Evolutionary conservation across 2,113 vertebrate genomes (phyloP).

Genomic region (Misgurnus anguillicaudatus): DNA sequence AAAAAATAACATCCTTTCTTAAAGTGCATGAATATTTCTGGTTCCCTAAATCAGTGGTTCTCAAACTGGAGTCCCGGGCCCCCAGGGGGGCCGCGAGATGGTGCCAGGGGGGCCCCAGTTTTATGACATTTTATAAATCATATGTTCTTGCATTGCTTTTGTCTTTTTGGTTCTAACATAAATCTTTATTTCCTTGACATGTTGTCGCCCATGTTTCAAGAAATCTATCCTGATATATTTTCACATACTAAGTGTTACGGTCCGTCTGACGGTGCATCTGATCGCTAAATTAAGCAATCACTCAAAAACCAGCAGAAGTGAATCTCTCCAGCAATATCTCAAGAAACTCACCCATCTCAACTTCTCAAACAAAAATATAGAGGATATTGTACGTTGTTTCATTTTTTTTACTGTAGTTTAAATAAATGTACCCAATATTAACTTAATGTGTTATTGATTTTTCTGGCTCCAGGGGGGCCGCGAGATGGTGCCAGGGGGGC

Average conservation of each 20-base stretch:
- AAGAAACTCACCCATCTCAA: slow-evolving; percentile 90
- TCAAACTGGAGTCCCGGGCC: too few species aligned
- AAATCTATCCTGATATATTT: not conserved
- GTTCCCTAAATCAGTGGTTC: too few species aligned
- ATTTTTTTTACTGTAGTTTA: too few species aligned
- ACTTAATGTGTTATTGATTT: not conserved
- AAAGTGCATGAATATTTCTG: too few species aligned
- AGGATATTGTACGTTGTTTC: slow-evolving; percentile 83
- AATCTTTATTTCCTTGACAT: slow-evolving; percentile 12
- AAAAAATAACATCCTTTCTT: too few species aligned
- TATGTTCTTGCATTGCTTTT: not conserved
- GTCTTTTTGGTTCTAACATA: not conserved
- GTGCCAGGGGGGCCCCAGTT: too few species aligned
- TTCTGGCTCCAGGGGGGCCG: too few species aligned
- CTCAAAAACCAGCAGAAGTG: slow-evolving; percentile 75
- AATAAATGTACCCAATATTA: too few species aligned
- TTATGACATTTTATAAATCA: too few species aligned
- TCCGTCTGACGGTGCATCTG: slow-evolving; percentile 82
- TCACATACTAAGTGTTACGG: slow-evolving; percentile 73
- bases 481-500: too few species aligned
- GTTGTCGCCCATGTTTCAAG: not conserved
- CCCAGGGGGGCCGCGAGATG: too few species aligned
- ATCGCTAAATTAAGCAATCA: slow-evolving; percentile 79
- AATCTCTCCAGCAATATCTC: slow-evolving; percentile 75
- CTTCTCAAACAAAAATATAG: slow-evolving; percentile 88